Evolutionary conservation across 2,888 invertebrate species (phyloP), one percentile per base, ranked within the genome.

Genomic region (Dolomedes plantarius): DNA sequence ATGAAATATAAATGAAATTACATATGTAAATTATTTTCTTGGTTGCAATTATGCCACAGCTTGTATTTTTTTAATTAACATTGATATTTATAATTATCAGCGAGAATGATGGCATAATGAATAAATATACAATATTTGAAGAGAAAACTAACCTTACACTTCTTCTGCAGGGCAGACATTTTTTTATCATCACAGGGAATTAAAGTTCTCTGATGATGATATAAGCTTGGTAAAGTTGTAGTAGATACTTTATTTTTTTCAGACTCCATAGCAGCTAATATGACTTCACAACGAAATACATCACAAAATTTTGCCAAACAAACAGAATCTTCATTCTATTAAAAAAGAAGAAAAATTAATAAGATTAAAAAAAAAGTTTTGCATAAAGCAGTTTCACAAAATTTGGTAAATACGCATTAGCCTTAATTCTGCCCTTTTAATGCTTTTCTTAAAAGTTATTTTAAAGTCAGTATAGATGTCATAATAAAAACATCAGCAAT

Each of bases 261-360:
- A 19, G 67, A 36, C 39, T 83, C 77, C 36, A 78, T 50, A 39
- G 41, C 73, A 65, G 50, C 65, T 36, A 79, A 41, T 27, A 97
- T 93, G 75, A 97, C 96, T 91, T 97, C 96, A 92, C 98, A 98
- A 89, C 98, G 94, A 95, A 98, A 97, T 90, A 98, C 96, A 92
- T 97, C 97, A 93, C 98, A 98, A 92, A 96, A 97, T 92, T 97
- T 97, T 73, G 97, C 96, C 90, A 97, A 93, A 92, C 98, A 98
- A 90, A 97, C 95, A 88, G 96, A 95, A 92, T 97, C 96, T 92
- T 97, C 96, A 82, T 95, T 96, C 97, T 97, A 90, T 32, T 90
- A 46, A 19, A 71, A 56, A 19, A 50, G 36, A 32, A 16, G 2
- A 90, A 13, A 28, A 41, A 0, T n/a, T n/a, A n/a, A n/a, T n/a